Evolutionary conservation across 2,113 vertebrate genomes (phyloP).

Genomic region (Gambusia affinis): DNA sequence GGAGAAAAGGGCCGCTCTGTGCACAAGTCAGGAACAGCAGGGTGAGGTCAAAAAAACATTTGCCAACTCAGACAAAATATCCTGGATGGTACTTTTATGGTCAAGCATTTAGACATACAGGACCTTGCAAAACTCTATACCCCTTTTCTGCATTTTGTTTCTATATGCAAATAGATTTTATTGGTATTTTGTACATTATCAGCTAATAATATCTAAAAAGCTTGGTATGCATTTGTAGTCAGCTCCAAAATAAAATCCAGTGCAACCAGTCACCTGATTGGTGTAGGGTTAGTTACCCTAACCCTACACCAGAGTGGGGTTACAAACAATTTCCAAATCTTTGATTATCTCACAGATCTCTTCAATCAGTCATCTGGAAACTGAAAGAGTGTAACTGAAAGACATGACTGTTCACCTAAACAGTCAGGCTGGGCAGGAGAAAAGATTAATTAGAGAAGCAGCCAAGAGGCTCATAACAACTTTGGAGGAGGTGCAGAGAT

Average conservation of each 20-base stretch:
- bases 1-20: constrained; percentile 57
- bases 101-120: constrained; percentile 19
- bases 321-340: neutral
- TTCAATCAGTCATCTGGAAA: neutral
- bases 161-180: neutral
- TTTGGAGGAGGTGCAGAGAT: too few relatives aligned
- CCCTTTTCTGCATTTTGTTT: neutral
- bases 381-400: neutral
- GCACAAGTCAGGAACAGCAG: constrained; percentile 67
- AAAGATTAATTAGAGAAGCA: too few relatives aligned
- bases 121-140: neutral
- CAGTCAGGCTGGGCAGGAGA: too few relatives aligned
- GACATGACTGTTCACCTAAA: neutral
- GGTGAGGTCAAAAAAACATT: constrained; percentile 35
- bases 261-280: too few relatives aligned
- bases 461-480: too few relatives aligned
- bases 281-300: too few relatives aligned
- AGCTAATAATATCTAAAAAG: neutral
- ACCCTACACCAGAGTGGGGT: too few relatives aligned
- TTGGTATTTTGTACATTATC: neutral
- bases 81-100: constrained; percentile 39
- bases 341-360: neutral
- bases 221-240: neutral
- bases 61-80: constrained; percentile 67
- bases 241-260: too few relatives aligned